Evolutionary conservation across 2,113 vertebrate species (phyloP).

Genomic region (Cephalopterus ornatus): DNA sequence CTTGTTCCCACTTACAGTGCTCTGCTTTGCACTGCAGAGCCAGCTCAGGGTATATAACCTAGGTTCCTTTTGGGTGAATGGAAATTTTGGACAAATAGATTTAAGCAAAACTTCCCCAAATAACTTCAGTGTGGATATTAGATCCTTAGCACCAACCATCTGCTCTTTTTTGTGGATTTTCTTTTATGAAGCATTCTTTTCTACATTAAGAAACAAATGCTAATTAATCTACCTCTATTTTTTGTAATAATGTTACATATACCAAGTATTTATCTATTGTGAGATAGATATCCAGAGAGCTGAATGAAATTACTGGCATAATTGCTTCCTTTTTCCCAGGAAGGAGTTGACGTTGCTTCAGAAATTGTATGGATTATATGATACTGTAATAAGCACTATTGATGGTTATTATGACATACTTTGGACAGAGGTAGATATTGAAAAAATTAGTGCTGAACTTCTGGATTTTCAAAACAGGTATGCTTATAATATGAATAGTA

Average conservation of each 20-base stretch:
- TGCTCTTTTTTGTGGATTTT: background rate
- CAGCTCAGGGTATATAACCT: background rate
- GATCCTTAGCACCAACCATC: background rate
- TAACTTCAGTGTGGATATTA: background rate
- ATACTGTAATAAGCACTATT: conserved; percentile 74
- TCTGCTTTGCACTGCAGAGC: background rate
- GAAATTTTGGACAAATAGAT: background rate
- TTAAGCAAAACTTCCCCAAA: background rate
- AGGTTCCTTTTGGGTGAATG: background rate
- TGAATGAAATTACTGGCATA: background rate
- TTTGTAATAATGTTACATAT: background rate
- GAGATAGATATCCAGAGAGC: background rate
- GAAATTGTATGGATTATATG: conserved; percentile 80
- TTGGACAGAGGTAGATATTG: conserved; percentile 78
- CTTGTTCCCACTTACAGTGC: background rate
- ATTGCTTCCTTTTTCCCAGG: conserved; percentile 10
- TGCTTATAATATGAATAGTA: background rate
- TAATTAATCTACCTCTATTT: background rate
- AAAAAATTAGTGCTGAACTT: conserved; percentile 79
- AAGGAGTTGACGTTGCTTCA: conserved; percentile 78
- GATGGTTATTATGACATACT: conserved; percentile 78
- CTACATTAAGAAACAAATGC: background rate
- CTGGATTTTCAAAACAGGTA: conserved; percentile 77
- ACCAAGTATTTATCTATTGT: background rate
- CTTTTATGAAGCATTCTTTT: background rate